Evolutionary conservation across 23 tunicate genomes (phyloP).

Genomic region (Trididemnum nubilum): DNA sequence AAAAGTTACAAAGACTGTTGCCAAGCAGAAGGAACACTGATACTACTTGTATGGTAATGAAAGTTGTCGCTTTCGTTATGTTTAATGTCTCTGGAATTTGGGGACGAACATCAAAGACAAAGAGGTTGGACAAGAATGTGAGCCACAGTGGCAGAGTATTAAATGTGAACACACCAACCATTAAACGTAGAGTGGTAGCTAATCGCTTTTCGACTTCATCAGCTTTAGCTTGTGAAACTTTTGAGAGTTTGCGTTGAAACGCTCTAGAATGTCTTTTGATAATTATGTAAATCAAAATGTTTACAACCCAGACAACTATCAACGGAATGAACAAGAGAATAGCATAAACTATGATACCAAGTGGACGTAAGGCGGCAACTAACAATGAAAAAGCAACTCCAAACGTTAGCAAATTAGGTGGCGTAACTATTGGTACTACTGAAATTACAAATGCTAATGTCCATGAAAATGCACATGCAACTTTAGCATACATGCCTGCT

Average conservation of each 20-base stretch:
- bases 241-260: constrained; percentile 14
- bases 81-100: background rate
- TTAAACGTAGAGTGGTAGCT: constrained; percentile 61
- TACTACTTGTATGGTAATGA: constrained; percentile 20
- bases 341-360: constrained; percentile 37
- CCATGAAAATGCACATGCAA: constrained; percentile 43
- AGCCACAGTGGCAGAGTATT: constrained; percentile 42
- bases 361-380: constrained; percentile 7
- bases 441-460: constrained; percentile 40
- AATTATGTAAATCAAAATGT: constrained; percentile 37
- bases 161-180: constrained; percentile 82
- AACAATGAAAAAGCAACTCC: constrained; percentile 44
- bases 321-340: constrained; percentile 51
- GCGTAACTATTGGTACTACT: constrained; percentile 48
- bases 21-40: constrained; percentile 40
- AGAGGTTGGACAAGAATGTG: constrained; percentile 16
- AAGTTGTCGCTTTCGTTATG: background rate
- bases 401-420: constrained; percentile 23
- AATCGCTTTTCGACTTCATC: constrained; percentile 41
- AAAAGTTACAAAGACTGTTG: constrained; percentile 81
- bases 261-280: constrained; percentile 41
- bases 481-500: constrained; percentile 49
- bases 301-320: constrained; percentile 63
- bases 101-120: background rate
- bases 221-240: background rate